These are phyloP conservation scores for Monopterus albus DNA, from an alignment of 2,113 vertebrate genomes.

Conservation along the genomic window DNA sequence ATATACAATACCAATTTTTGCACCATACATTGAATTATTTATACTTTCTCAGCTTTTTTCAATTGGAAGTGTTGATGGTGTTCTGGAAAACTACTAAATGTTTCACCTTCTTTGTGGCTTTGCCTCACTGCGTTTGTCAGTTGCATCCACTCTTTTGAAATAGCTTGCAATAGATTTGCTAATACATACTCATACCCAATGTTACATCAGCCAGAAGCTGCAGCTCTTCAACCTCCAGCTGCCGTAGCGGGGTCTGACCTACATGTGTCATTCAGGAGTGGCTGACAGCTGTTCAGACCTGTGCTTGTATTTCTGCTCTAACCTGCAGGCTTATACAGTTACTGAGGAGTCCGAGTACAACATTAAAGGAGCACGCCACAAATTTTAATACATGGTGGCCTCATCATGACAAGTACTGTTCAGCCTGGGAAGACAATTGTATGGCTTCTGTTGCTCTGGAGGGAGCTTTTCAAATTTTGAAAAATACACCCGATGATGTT, in stretches of 20 bases:
- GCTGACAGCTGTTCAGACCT: constrained; percentile 29
- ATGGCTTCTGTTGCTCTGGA: background rate
- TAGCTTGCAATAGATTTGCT: constrained; percentile 26
- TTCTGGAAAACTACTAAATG: constrained; percentile 36
- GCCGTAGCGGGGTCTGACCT: constrained; percentile 38
- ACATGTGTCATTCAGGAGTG: constrained; percentile 43
- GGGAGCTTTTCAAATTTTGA: no score
- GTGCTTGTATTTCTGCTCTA: background rate
- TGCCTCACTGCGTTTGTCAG: constrained; percentile 8
- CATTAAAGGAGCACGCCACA: background rate
- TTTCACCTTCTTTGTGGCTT: background rate
- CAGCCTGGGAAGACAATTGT: background rate
- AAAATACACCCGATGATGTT: no score
- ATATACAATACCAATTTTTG: no score
- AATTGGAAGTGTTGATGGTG: background rate
- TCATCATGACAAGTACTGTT: background rate
- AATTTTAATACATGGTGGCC: background rate
- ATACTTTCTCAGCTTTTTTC: constrained; percentile 35
- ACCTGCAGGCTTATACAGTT: background rate
- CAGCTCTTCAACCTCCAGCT: background rate
- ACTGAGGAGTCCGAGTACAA: background rate
- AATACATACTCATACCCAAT: background rate
- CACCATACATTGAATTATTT: no score
- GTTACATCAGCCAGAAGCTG: constrained; percentile 48
- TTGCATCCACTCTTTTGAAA: constrained; percentile 30